Evolutionary conservation across 2,888 invertebrate species (phyloP).

Genomic region (Pammene aurita): DNA sequence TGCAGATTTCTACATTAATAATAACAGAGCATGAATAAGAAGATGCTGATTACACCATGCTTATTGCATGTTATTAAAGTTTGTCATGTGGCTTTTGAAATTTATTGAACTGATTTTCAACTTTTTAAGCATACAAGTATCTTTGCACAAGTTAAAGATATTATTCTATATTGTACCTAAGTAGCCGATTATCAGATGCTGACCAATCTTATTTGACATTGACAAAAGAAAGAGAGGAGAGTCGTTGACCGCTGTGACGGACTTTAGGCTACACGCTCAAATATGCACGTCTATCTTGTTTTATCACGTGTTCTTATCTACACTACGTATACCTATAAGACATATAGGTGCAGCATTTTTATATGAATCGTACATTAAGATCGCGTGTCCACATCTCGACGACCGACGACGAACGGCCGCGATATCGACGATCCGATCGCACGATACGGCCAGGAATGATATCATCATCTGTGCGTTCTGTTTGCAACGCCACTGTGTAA

Average conservation of each 20-base stretch:
- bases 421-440: slow-evolving; percentile 68
- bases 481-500: slow-evolving; percentile 43
- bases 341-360: slow-evolving; percentile 58
- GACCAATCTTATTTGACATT: slow-evolving; percentile 2
- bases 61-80: slow-evolving; percentile 53
- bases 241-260: slow-evolving; percentile 38
- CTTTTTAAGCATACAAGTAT: background rate
- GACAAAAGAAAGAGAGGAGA: slow-evolving; percentile 8
- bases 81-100: slow-evolving; percentile 36
- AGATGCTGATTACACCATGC: slow-evolving; percentile 56
- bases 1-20: slow-evolving; percentile 52
- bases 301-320: slow-evolving; percentile 59
- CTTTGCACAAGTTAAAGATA: too few relatives aligned
- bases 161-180: background rate
- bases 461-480: slow-evolving; percentile 46
- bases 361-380: slow-evolving; percentile 63
- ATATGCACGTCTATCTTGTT: slow-evolving; percentile 46
- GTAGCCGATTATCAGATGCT: background rate
- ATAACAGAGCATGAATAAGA: slow-evolving; percentile 49
- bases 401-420: slow-evolving; percentile 51
- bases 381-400: slow-evolving; percentile 54
- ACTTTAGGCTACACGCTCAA: slow-evolving; percentile 32
- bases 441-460: slow-evolving; percentile 57
- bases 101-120: slow-evolving; percentile 2
- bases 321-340: slow-evolving; percentile 61